Base-by-base conservation (phyloP, 2,113 vertebrate genomes). In the Syngnathus scovelli region DNA sequence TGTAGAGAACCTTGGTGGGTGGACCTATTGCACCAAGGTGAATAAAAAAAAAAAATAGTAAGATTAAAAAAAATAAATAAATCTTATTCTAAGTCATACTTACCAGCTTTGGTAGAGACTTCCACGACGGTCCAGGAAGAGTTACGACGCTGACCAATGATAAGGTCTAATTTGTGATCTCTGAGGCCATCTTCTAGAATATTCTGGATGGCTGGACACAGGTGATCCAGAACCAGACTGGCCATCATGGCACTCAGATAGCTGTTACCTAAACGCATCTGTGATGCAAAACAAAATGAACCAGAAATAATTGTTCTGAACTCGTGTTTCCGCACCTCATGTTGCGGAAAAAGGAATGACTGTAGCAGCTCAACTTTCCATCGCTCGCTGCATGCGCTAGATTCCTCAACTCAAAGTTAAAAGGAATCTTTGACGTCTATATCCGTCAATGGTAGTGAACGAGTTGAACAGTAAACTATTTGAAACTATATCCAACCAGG, bases 211-310 rank as follows among this genome's bases (percentile, higher is more conserved):
- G 96, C 88, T 2, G 96, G 96, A 68, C 96, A 98, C 74, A 98
- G 84, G 85, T 98, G 95, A 74, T 96, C 95, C 79, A 98, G 90
- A 72, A 98, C 92, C 49, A 98, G 90, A 51, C 94, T 93, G 1
- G 91, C 92, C 9, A 99, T 91, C 0, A 94, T 95, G 61, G 95
- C 94, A 87, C 95, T 98, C 62, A 94, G 88, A 0, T 93, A 95
- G 80, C 95, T 98, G 87, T 95, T 98, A 13, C 95, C 95, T 56
- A 98, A 90, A 72, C 93, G 94, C 69, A 95, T 94, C 96, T 99
- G 86, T 36, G 54, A 27, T 33, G 23, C 12, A n/a, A 33, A 56
- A 15, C 51, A n/a, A 10, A 21, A 44, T 13, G 21, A 62, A 62
- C 23, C 19, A 62, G 10, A 38, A 37, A 43, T 43, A 27, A 27